Evolutionary conservation across 2,797 vertebrate genomes (phyloP), one percentile per base, ranked within the genome.

Genomic region (Periparus ater): DNA sequence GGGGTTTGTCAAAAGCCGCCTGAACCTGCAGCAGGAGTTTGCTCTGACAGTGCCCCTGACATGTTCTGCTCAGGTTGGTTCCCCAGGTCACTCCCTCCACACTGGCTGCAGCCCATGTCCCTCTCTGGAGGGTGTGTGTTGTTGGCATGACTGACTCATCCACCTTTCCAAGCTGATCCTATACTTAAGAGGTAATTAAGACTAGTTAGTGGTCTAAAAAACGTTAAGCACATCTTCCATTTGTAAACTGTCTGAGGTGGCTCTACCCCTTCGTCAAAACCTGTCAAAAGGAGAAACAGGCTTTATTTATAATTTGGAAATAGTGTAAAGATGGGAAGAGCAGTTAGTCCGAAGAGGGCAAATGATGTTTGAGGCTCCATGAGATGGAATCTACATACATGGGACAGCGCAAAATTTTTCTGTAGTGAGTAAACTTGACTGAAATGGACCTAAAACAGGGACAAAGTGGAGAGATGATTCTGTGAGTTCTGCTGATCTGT

Each of bases 171-270:
- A 76, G 34, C 22, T 79, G 81, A 67, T 90, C 60, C 19, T 40
- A 4, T n/a, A 5, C 60, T 93, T 85, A 29, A 86, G 51, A 38
- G 54, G 87, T 92, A 89, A 91, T 94, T 93, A 86, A 88, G 62
- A 34, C 32, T 81, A 38, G 87, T 91, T 83, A 72, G 82, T 48
- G 50, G 91, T 85, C 65, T 83, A 17, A 54, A 76, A 77, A 87
- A 71, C 15, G 1, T 61, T 73, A 57, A 80, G 47, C 18, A 11
- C 34, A 22, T 75, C 32, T 94, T 91, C 86, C 51, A 36, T 91
- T 92, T 96, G 85, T 89, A 94, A 89, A 68, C 45, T 40, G 9
- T 40, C 23, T 2, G 2, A 42, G 13, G 50, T 72, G 63, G 26
- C 45, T 75, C 42, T 85, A 34, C 29, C 32, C 67, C 1, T 73